Evolutionary conservation across 2,113 vertebrate species (phyloP).

Genomic region (Crotalus helleri): DNA sequence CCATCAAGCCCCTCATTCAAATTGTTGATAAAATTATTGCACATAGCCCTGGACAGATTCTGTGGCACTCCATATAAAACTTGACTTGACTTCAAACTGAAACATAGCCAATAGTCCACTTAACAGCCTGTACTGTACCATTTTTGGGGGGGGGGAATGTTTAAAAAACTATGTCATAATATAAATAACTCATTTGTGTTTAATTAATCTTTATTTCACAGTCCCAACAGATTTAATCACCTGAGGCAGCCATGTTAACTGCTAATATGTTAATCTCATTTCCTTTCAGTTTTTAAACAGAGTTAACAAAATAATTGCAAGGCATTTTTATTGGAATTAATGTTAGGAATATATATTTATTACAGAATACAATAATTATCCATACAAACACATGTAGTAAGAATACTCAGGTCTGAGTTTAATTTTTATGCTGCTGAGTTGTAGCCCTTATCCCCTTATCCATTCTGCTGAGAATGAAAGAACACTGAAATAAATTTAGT

Average conservation of each 20-base stretch:
- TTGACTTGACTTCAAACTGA: background rate
- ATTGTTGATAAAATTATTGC: background rate
- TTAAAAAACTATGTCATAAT: background rate
- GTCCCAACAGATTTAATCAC: background rate
- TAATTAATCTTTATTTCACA: background rate
- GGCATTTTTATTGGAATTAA: background rate
- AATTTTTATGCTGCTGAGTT: background rate
- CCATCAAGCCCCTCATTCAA: background rate
- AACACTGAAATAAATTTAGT: background rate
- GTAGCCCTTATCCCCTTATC: background rate
- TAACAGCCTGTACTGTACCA: background rate
- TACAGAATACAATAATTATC: background rate
- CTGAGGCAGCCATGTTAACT: background rate
- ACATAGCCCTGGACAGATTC: background rate
- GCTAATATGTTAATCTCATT: constrained; percentile 4
- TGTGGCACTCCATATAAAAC: background rate
- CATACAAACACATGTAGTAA: background rate
- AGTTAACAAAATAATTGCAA: constrained; percentile 5
- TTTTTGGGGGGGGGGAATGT: background rate
- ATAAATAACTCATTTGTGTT: background rate
- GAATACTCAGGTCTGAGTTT: background rate
- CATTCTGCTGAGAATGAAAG: background rate
- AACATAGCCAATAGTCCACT: background rate
- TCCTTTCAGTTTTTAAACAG: constrained; percentile 10
- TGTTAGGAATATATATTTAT: background rate